phyloP scores from a whole-genome alignment of 35 echinoderm and acorn worm species.

The Eucidaris tribuloides region DNA sequence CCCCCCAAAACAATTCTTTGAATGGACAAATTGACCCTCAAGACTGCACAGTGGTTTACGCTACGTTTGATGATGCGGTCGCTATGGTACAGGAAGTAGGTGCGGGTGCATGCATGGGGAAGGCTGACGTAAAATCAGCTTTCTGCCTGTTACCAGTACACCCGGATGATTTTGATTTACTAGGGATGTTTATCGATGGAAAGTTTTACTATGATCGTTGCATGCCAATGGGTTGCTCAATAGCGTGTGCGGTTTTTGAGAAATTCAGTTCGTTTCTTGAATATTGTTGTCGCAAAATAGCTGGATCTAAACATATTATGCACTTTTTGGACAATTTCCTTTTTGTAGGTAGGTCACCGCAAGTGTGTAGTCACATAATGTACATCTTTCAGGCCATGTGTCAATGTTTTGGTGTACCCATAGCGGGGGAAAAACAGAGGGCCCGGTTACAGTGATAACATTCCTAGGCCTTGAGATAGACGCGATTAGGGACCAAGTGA shows the following conservation, averaged over 20 bases:
- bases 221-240: background rate
- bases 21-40: background rate
- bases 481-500: background rate
- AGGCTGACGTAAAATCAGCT: background rate
- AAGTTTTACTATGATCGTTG: background rate
- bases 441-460: background rate
- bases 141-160: background rate
- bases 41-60: background rate
- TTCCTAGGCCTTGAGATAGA: slow-evolving; percentile 41
- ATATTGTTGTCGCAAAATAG: background rate
- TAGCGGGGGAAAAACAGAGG: slow-evolving; percentile 22
- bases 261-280: background rate
- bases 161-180: background rate
- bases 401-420: background rate
- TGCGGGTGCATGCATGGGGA: background rate
- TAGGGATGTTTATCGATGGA: background rate
- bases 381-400: background rate
- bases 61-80: background rate
- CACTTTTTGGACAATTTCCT: slow-evolving; percentile 27
- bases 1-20: background rate
- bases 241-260: background rate
- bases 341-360: background rate
- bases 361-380: background rate
- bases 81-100: background rate
- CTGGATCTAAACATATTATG: background rate